A percentile compares a stretch with the other conserved stretches of the same genome.
Conservation (phyloP, 1,140 invertebrate species). For the Hormaphis cornu region DNA sequence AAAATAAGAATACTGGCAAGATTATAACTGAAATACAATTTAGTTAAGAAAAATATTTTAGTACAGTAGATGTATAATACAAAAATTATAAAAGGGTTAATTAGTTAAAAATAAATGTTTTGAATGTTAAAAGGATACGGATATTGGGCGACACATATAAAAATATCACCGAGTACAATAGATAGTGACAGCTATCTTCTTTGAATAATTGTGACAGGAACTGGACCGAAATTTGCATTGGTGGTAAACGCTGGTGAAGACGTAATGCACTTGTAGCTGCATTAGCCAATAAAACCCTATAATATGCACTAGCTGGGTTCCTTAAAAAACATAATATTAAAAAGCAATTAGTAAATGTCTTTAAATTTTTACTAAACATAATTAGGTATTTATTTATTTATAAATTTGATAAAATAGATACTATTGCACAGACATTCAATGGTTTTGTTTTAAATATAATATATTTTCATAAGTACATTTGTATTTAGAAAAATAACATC, state of each 20-base stretch:
- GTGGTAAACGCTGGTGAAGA: constrained; percentile 82
- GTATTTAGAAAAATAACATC: too few relatives aligned
- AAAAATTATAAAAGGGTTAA: neutral
- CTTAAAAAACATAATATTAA: constrained; percentile 45
- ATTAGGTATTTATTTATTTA: too few relatives aligned
- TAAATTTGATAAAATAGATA: neutral
- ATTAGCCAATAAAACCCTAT: constrained; percentile 81
- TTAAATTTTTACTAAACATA: neutral
- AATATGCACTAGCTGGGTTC: constrained; percentile 74
- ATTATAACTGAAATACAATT: constrained; percentile 60
- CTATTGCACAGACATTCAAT: neutral
- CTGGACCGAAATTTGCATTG: constrained; percentile 66
- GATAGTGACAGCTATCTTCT: constrained; percentile 94
- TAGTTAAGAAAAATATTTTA: constrained; percentile 33
- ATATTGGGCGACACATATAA: constrained; percentile 78
- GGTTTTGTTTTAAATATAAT: too few relatives aligned
- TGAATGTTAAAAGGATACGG: constrained; percentile 59
- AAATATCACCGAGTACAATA: constrained; percentile 90
- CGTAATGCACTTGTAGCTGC: constrained; percentile 86
- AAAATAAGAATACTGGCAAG: constrained; percentile 79
- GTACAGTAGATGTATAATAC: neutral
- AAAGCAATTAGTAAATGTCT: neutral
- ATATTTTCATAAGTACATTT: too few relatives aligned
- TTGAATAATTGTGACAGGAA: constrained; percentile 68
- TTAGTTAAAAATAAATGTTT: neutral